Evolutionary conservation across 2,888 invertebrate genomes (phyloP), one percentile per base, ranked within the genome.

Genomic region (Himalopsyche anomala): DNA sequence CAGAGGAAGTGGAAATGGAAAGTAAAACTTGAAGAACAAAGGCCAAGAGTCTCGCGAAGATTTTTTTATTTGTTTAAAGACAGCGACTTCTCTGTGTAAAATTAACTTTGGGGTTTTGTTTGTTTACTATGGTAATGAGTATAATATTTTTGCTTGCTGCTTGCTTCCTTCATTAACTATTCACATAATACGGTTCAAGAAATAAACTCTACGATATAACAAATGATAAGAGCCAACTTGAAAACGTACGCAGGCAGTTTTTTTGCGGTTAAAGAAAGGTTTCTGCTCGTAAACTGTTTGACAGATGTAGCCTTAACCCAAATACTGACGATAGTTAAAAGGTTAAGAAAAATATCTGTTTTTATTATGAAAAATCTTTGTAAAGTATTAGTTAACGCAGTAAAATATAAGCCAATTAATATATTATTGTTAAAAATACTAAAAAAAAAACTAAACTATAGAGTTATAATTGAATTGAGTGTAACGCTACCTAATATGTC

Each of bases 41-140:
- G 80, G 84, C 74, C 62, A 17, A 79, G 82, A 84, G 84, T 69
- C 74, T 51, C 42, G 19, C 45, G 38, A 55, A n/a, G 45, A 69
- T 42, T 81, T 82, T 62, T 42, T 62, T 82, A 40, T 86, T 86
- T 56, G 83, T 15, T 81, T 81, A 69, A 84, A 84, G 80, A 62
- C 62, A 74, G 84, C 84, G 51, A 81, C 84, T 69, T 9, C 15
- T 15, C 81, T 56, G 82, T 81, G 74, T 84, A 84, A 82, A 86
- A 84, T 84, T 86, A 86, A 86, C 79, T 62, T 51, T 62, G 79
- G 82, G 84, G 81, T 56, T 86, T 86, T 83, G 83, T 79, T 80
- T 83, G 85, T 82, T 86, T 80, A 83, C 83, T 80, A 86, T 83
- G 86, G 80, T 86, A 86, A 86, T 83, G 86, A 86, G 80, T 55